Conservation (phyloP, 2,797 vertebrate species). For the Falco biarmicus region DNA sequence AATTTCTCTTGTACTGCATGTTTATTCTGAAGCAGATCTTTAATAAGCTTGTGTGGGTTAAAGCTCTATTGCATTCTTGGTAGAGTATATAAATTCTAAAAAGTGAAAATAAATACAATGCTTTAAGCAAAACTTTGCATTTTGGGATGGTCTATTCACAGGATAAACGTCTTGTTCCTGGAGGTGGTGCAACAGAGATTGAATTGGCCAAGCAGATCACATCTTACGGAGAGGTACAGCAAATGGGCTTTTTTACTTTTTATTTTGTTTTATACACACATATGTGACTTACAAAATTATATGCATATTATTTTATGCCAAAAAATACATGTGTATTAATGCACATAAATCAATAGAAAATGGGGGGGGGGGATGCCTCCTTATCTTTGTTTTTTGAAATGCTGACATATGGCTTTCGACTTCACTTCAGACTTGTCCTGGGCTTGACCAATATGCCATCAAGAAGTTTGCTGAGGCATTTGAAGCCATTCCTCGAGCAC, state of each 20-base stretch:
- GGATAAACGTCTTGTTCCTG: constrained; percentile 94
- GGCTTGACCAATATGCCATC: constrained; percentile 96
- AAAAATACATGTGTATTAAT: neutral
- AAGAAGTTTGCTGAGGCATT: constrained; percentile 98
- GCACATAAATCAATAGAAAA: neutral
- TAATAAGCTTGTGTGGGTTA: neutral
- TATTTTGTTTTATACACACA: neutral
- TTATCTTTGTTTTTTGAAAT: neutral
- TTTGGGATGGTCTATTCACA: constrained; percentile 53
- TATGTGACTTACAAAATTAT: neutral
- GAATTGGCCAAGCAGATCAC: constrained; percentile 94
- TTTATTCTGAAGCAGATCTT: neutral
- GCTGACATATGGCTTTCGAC: neutral
- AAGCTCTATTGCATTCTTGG: neutral
- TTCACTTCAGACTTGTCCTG: constrained; percentile 88
- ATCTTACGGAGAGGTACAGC: constrained; percentile 92
- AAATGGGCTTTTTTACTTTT: neutral
- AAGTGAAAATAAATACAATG: neutral
- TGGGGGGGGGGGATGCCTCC: rapidly evolving
- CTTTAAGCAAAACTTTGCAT: neutral
- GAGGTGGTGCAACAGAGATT: constrained; percentile 95
- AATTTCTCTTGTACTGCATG: neutral
- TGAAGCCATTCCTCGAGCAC: constrained; percentile 89
- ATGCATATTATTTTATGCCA: neutral
- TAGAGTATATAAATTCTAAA: neutral